Conservation (phyloP, 2,113 vertebrate genomes). For the Odocoileus hemionus region DNA sequence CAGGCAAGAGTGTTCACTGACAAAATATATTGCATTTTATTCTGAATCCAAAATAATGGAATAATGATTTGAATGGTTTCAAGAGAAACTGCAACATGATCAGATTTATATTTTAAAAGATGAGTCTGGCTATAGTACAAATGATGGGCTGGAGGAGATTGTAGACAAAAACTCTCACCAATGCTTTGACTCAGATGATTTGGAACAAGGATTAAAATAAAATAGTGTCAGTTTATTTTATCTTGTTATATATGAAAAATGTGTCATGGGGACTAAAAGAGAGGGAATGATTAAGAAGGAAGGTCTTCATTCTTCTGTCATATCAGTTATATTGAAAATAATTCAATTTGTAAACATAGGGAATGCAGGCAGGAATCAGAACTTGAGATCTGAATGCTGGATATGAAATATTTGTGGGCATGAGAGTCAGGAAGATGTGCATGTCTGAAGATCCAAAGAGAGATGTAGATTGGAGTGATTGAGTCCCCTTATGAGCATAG, state of each 20-base stretch:
- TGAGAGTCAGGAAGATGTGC: background rate
- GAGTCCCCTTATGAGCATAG: rapidly evolving
- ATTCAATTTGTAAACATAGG: background rate
- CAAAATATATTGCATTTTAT: background rate
- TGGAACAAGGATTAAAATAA: background rate
- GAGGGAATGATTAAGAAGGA: background rate
- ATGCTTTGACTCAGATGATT: background rate
- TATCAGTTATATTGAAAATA: background rate
- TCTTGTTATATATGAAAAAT: background rate
- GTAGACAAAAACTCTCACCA: background rate
- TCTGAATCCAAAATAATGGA: background rate
- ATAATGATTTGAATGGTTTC: background rate
- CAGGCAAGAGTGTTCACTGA: background rate
- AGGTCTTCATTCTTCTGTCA: background rate
- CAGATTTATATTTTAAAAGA: background rate
- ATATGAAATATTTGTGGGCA: background rate
- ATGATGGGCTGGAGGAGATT: background rate
- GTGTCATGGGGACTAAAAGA: background rate
- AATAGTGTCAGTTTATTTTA: background rate
- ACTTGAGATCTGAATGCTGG: background rate
- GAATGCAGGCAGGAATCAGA: background rate
- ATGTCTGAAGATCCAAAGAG: background rate
- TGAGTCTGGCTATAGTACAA: background rate
- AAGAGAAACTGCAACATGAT: background rate
- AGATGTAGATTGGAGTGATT: background rate